phyloP scores from a whole-genome alignment of 1,140 invertebrate species.

The Brachionus manjavacas region DNA sequence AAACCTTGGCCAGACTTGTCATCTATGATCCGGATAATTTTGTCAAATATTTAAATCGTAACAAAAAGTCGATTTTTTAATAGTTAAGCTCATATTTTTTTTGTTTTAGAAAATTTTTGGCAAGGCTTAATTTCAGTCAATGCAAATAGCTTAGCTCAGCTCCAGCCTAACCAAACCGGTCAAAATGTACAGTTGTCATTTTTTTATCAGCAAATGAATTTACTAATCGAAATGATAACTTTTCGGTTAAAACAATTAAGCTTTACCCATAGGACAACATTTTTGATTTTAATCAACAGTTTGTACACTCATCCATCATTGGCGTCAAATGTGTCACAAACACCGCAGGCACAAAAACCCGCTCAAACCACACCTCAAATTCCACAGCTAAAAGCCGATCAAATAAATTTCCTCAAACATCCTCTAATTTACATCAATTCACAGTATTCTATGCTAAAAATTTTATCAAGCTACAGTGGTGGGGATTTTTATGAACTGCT shows the following conservation, averaged over 20 bases:
- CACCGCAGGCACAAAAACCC: background rate
- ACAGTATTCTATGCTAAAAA: conserved; percentile 21
- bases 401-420: conserved; percentile 32
- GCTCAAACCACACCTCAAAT: background rate
- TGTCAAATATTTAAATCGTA: conserved; percentile 26
- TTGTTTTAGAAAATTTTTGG: background rate
- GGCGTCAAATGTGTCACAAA: background rate
- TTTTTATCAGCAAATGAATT: conserved; percentile 38
- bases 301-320: background rate
- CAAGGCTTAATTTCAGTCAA: background rate
- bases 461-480: conserved; percentile 6
- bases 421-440: conserved; percentile 23
- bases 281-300: conserved; percentile 18
- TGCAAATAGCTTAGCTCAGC: background rate
- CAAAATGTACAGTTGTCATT: background rate
- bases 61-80: background rate
- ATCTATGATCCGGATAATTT: conserved; percentile 41
- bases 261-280: conserved; percentile 5
- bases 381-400: background rate
- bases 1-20: conserved; percentile 1
- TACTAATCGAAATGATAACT: conserved; percentile 12
- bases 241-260: conserved; percentile 34
- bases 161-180: background rate
- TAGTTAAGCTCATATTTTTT: background rate
- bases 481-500: conserved; percentile 22